Evolutionary conservation across 1,140 invertebrate species (phyloP).

Genomic region (Onthophagus taurus): DNA sequence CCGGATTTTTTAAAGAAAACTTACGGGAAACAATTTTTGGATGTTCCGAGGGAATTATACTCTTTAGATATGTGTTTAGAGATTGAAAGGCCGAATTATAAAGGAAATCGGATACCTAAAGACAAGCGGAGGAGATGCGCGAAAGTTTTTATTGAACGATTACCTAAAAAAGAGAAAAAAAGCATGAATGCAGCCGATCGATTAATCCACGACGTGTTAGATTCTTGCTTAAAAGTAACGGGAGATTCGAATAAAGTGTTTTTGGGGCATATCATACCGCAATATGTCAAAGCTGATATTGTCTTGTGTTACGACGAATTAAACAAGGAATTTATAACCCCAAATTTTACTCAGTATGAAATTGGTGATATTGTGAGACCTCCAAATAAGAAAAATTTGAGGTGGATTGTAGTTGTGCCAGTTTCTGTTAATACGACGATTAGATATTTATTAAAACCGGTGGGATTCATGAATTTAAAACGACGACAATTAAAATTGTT

Average conservation of each 20-base stretch:
- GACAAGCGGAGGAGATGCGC: slow-evolving; percentile 34
- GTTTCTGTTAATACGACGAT: slow-evolving; percentile 38
- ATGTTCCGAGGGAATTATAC: slow-evolving; percentile 40
- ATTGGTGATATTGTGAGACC: slow-evolving; percentile 40
- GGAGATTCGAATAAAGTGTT: slow-evolving; percentile 37
- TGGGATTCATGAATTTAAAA: slow-evolving; percentile 42
- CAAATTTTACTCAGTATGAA: slow-evolving; percentile 32
- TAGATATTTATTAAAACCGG: slow-evolving; percentile 28
- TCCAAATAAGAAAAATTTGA: slow-evolving; percentile 33
- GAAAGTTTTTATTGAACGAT: slow-evolving; percentile 39
- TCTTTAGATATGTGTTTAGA: slow-evolving; percentile 43
- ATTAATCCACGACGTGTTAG: slow-evolving; percentile 39
- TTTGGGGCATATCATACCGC: slow-evolving; percentile 45
- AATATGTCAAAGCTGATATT: slow-evolving; percentile 44
- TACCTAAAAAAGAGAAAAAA: slow-evolving; percentile 38
- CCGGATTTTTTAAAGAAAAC: slow-evolving; percentile 36
- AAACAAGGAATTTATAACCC: slow-evolving; percentile 34
- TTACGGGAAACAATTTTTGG: slow-evolving; percentile 32
- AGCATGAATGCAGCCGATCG: slow-evolving; percentile 37
- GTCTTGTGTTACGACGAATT: slow-evolving; percentile 42
- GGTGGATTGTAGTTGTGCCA: slow-evolving; percentile 41
- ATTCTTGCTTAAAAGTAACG: slow-evolving; percentile 28
- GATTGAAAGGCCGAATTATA: slow-evolving; percentile 49
- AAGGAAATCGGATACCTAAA: slow-evolving; percentile 40
- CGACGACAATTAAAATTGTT: slow-evolving; percentile 44